Evolutionary conservation across 1,140 invertebrate species (phyloP).

Genomic region (Aleiodes sp.): DNA sequence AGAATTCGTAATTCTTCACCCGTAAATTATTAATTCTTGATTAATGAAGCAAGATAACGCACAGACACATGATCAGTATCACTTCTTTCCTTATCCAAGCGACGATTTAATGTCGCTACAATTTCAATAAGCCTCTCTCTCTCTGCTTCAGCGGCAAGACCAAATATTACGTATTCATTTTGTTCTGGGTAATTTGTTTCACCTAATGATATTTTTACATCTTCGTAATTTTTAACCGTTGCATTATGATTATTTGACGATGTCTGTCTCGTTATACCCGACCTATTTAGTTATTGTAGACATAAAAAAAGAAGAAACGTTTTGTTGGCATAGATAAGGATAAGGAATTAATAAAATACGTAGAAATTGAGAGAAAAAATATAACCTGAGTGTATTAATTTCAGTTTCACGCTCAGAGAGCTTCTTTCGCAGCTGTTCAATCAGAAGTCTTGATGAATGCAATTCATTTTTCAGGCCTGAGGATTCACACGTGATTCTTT

Average conservation of each 20-base stretch:
- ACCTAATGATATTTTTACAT: neutral
- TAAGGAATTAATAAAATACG: neutral
- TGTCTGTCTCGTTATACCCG: neutral
- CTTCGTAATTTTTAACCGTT: neutral
- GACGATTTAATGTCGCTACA: slow-evolving; percentile 62
- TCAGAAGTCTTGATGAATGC: slow-evolving; percentile 39
- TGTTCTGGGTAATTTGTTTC: slow-evolving; percentile 39
- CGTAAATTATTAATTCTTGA: neutral
- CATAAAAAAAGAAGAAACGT: no score
- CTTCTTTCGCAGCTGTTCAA: slow-evolving; percentile 41
- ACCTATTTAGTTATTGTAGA: neutral
- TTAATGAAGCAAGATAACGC: slow-evolving; percentile 17
- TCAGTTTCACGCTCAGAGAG: slow-evolving; percentile 52
- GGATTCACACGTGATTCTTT: slow-evolving; percentile 44
- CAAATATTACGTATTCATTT: slow-evolving; percentile 56
- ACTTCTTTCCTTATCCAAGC: slow-evolving; percentile 66
- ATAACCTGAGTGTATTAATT: slow-evolving; percentile 48
- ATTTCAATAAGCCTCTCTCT: slow-evolving; percentile 67
- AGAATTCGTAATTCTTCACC: neutral
- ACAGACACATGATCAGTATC: slow-evolving; percentile 45
- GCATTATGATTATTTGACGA: neutral
- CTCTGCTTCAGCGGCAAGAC: slow-evolving; percentile 67
- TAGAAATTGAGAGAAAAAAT: neutral
- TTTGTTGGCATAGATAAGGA: neutral
- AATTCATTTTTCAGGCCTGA: slow-evolving; percentile 47